Percentiles rank a stretch among this genome's conserved stretches.
These are phyloP conservation scores for Himalopsyche phryganea DNA, from an alignment of 1,140 invertebrate species.

Conservation along the genomic window DNA sequence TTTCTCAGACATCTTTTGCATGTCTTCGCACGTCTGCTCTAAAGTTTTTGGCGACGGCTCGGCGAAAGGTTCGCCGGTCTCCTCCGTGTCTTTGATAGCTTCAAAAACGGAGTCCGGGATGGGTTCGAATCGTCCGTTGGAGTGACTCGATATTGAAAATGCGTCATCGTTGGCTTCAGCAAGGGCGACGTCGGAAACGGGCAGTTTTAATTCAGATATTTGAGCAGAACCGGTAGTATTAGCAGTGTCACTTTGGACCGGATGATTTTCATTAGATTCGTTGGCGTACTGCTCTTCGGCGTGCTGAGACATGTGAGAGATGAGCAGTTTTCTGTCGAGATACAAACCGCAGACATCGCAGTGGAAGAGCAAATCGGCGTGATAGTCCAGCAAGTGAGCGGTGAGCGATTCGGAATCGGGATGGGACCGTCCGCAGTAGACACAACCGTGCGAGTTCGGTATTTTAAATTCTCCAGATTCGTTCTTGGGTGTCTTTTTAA, in stretches of 20 bases:
- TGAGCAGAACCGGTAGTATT: neutral
- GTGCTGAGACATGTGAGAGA: conserved; percentile 41
- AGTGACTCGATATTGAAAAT: conserved; percentile 41
- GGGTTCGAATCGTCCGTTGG: conserved; percentile 37
- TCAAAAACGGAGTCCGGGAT: conserved; percentile 41
- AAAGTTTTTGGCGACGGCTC: conserved; percentile 16
- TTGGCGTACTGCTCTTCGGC: conserved; percentile 31
- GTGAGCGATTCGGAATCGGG: conserved; percentile 26
- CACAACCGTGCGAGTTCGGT: conserved; percentile 29
- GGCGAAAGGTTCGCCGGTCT: conserved; percentile 29
- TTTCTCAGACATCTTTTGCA: neutral
- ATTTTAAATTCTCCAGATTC: neutral
- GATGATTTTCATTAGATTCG: neutral
- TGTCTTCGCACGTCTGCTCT: neutral
- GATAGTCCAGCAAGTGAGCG: conserved; percentile 36
- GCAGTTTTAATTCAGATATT: no score
- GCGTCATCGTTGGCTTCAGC: conserved; percentile 22
- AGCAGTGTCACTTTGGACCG: neutral
- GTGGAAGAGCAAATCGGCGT: conserved; percentile 38
- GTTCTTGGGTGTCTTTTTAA: neutral
- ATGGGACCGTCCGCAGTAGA: conserved; percentile 31
- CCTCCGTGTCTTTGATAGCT: conserved; percentile 41
- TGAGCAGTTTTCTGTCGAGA: conserved; percentile 37
- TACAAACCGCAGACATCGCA: conserved; percentile 41
- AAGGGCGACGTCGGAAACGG: neutral